Evolutionary conservation across 2,113 vertebrate genomes (phyloP).

Genomic region (Hemiscyllium ocellatum): DNA sequence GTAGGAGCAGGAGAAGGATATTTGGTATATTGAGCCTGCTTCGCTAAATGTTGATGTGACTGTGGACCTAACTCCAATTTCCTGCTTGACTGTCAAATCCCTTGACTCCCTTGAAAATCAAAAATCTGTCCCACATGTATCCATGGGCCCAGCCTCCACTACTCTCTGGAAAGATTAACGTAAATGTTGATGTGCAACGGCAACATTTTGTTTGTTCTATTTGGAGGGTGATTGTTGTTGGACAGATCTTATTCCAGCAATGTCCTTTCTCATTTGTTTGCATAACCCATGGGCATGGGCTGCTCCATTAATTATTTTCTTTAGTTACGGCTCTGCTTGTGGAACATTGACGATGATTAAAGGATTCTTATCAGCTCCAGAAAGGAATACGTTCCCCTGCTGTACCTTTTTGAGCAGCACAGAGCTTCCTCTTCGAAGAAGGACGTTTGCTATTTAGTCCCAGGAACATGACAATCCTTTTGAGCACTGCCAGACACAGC

Average conservation of each 20-base stretch:
- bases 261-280: not conserved
- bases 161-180: not conserved
- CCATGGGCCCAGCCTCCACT: not conserved
- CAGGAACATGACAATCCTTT: not conserved
- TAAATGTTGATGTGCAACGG: not conserved
- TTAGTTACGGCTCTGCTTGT: not conserved
- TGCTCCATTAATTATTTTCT: not conserved
- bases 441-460: not conserved
- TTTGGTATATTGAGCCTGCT: not conserved
- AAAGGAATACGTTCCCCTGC: not conserved
- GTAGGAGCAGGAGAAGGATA: not conserved
- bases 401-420: not conserved
- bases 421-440: not conserved
- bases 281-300: not conserved
- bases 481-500: not conserved
- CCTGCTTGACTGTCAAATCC: not conserved
- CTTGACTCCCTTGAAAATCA: not conserved
- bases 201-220: not conserved
- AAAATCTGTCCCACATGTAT: not conserved
- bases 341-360: too few relatives aligned
- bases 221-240: not conserved
- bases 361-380: too few relatives aligned
- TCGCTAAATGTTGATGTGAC: not conserved
- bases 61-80: not conserved
- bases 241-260: not conserved